Percentiles rank a stretch among this genome's conserved stretches.
These are phyloP conservation scores for Alca torda DNA, from an alignment of 2,797 vertebrate species.

Conservation along the genomic window DNA sequence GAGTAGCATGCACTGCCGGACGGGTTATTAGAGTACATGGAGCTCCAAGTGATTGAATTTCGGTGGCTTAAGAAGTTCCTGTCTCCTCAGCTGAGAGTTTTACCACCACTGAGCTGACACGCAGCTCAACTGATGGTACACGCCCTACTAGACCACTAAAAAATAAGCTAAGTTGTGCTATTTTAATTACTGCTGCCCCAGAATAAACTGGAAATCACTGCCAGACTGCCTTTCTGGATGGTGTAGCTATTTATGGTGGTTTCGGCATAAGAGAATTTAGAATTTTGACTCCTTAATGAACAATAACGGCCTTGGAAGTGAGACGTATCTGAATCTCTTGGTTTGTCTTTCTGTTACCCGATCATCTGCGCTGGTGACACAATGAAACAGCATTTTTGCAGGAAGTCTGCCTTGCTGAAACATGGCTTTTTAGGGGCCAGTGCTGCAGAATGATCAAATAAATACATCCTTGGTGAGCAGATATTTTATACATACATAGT, in stretches of 20 bases:
- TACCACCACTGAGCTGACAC: neutral
- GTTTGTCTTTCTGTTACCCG: neutral
- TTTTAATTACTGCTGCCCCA: neutral
- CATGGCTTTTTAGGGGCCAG: neutral
- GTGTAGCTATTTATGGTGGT: neutral
- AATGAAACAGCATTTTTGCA: neutral
- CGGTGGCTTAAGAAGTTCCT: conserved; percentile 18
- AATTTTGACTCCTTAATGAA: neutral
- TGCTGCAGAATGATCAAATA: neutral
- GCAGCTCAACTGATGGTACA: neutral
- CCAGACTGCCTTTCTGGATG: neutral
- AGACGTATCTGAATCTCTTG: neutral
- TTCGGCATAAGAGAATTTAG: neutral
- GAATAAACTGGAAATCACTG: neutral
- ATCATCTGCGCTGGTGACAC: fast-evolving
- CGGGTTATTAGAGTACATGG: neutral
- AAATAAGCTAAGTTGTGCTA: neutral
- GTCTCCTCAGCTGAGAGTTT: neutral
- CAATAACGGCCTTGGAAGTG: neutral
- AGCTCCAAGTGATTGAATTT: conserved; percentile 14
- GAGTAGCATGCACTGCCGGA: neutral
- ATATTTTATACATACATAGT: neutral
- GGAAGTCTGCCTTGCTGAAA: neutral
- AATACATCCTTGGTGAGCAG: neutral
- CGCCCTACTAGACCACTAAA: neutral